Percentiles rank a stretch among this genome's conserved stretches.
phyloP scores from a whole-genome alignment of 1,140 invertebrate genomes.

The Drosophila nebulosa region DNA sequence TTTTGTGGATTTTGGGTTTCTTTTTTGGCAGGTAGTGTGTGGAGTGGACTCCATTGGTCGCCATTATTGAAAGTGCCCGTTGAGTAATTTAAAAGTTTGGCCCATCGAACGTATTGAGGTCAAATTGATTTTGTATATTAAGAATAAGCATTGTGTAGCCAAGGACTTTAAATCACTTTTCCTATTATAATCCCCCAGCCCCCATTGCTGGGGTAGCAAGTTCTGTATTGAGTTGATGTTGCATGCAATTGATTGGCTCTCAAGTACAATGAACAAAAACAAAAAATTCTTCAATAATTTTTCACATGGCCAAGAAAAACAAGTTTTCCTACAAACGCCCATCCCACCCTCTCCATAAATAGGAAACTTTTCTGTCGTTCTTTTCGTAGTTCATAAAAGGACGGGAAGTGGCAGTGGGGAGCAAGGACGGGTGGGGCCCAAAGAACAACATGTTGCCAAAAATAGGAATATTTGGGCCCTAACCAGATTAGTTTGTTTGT shows the following conservation, averaged over 20 bases:
- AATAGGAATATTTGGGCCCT: slow-evolving; percentile 36
- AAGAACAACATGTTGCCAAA: slow-evolving; percentile 6
- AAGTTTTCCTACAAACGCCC: slow-evolving; percentile 40
- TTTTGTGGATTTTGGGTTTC: background rate
- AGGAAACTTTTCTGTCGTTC: slow-evolving; percentile 19
- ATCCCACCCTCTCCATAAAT: background rate
- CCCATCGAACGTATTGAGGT: slow-evolving; percentile 53
- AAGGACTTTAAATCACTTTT: slow-evolving; percentile 54
- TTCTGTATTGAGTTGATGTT: slow-evolving; percentile 28
- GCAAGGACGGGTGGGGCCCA: background rate
- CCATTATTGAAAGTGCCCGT: slow-evolving; percentile 71
- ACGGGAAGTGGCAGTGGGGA: slow-evolving; percentile 1
- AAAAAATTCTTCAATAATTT: slow-evolving; percentile 58
- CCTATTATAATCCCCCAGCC: slow-evolving; percentile 21
- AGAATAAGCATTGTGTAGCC: slow-evolving; percentile 38
- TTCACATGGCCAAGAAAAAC: slow-evolving; percentile 22
- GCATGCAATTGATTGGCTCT: slow-evolving; percentile 67
- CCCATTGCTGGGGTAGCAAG: slow-evolving; percentile 6
- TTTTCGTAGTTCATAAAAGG: slow-evolving; percentile 49
- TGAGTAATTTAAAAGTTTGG: slow-evolving; percentile 75
- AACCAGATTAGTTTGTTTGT: slow-evolving; percentile 64
- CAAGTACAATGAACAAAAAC: slow-evolving; percentile 35
- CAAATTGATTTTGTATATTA: slow-evolving; percentile 71
- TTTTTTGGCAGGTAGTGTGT: slow-evolving; percentile 7
- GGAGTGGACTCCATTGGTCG: background rate